These are phyloP conservation scores for Diplodus puntazzo DNA, from an alignment of 2,797 vertebrate genomes.

Conservation along the genomic window DNA sequence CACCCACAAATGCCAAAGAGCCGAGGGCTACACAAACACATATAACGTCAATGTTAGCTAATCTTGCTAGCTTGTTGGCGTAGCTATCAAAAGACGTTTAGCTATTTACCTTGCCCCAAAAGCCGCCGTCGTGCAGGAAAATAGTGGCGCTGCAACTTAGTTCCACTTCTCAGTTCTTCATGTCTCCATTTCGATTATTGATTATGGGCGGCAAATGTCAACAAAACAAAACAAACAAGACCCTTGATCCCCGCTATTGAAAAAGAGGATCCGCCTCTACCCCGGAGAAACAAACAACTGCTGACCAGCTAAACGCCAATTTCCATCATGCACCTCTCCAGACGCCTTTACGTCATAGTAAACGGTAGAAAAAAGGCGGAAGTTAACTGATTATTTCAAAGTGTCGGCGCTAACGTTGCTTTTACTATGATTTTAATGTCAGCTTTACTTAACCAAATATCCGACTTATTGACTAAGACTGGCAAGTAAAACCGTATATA, in stretches of 20 bases:
- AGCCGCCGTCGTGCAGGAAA: constrained; percentile 18
- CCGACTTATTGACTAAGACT: rapidly evolving
- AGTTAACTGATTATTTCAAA: constrained; percentile 46
- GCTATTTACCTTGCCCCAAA: constrained; percentile 58
- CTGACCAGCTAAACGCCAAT: constrained; percentile 46
- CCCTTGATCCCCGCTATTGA: neutral
- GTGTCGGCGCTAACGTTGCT: constrained; percentile 26
- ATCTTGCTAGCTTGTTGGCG: constrained; percentile 8
- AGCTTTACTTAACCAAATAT: neutral
- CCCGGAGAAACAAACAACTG: constrained; percentile 57
- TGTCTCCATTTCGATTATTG: constrained; percentile 41
- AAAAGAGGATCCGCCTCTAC: constrained; percentile 31
- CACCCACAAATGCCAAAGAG: neutral
- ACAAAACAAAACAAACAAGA: constrained; percentile 14
- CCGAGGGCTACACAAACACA: neutral
- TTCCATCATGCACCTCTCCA: constrained; percentile 64
- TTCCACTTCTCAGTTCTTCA: constrained; percentile 36
- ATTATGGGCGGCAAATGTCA: neutral
- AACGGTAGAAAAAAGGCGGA: neutral
- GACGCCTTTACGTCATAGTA: constrained; percentile 6
- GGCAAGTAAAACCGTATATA: neutral
- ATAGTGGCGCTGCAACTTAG: constrained; percentile 19
- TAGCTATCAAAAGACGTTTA: neutral
- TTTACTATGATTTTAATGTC: neutral
- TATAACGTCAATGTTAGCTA: constrained; percentile 1